A percentile compares a stretch with the other conserved stretches of the same genome.
Conservation (phyloP, 2,888 invertebrate species). For the Dichetophora obliterata region DNA sequence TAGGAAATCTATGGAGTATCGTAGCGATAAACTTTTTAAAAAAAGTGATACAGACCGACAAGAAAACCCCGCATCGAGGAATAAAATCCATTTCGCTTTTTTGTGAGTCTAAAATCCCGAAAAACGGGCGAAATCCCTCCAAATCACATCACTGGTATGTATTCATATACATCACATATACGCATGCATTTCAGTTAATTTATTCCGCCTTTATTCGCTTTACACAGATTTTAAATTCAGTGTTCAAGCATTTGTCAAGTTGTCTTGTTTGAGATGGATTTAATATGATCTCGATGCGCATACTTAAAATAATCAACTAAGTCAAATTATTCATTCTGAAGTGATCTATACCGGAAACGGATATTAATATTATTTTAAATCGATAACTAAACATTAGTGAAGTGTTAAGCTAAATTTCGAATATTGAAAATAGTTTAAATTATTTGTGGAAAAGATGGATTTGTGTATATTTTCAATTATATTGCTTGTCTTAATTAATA, state of each 20-base stretch:
- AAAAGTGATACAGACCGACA: too few relatives aligned
- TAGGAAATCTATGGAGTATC: too few relatives aligned
- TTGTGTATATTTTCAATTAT: not conserved
- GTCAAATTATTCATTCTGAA: not conserved
- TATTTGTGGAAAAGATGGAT: conserved; percentile 30
- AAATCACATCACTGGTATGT: too few relatives aligned
- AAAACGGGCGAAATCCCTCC: too few relatives aligned
- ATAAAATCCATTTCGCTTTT: too few relatives aligned
- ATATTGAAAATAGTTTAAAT: not conserved
- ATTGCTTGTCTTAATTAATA: conserved; percentile 60
- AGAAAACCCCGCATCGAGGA: too few relatives aligned
- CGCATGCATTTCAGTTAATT: not conserved
- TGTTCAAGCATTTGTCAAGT: not conserved
- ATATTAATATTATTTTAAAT: not conserved
- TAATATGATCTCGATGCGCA: not conserved
- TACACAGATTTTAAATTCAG: not conserved
- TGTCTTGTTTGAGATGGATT: not conserved
- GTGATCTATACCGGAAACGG: not conserved
- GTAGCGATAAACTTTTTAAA: too few relatives aligned
- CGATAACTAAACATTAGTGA: not conserved
- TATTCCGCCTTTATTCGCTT: too few relatives aligned
- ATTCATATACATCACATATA: not conserved
- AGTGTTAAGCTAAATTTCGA: not conserved
- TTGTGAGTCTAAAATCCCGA: too few relatives aligned
- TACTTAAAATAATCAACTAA: not conserved